Evolutionary conservation across 2,113 vertebrate species (phyloP).

Genomic region (Spea multiplicata): DNA sequence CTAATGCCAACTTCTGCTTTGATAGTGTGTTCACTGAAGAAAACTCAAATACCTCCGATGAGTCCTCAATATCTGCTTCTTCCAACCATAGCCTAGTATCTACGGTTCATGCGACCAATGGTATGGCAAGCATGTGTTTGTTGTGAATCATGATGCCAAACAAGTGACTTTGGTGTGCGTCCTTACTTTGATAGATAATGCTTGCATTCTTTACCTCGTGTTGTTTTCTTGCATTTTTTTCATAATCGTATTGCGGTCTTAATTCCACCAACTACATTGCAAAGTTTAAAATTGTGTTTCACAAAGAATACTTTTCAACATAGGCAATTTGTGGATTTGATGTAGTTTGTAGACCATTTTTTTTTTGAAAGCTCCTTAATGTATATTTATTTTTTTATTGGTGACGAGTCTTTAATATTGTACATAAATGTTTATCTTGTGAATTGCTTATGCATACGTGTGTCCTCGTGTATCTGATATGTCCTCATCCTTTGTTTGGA

Average conservation of each 20-base stretch:
- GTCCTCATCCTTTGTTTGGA: too few relatives aligned
- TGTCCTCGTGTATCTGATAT: too few relatives aligned
- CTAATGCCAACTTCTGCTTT: conserved; percentile 54
- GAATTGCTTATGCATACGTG: too few relatives aligned
- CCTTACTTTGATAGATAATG: background rate
- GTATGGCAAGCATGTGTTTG: conserved; percentile 64
- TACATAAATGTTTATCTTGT: too few relatives aligned
- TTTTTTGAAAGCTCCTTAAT: too few relatives aligned
- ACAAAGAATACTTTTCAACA: too few relatives aligned
- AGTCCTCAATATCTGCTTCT: conserved; percentile 59
- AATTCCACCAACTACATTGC: background rate
- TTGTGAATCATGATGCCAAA: conserved; percentile 54
- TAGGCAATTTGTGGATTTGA: too few relatives aligned
- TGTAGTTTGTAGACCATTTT: too few relatives aligned
- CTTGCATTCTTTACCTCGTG: background rate
- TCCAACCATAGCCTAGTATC: conserved; percentile 62
- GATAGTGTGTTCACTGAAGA: conserved; percentile 64
- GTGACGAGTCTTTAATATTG: too few relatives aligned
- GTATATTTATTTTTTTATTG: too few relatives aligned
- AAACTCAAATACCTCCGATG: conserved; percentile 54
- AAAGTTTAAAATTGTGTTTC: too few relatives aligned
- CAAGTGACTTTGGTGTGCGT: conserved; percentile 34
- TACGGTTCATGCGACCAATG: conserved; percentile 65
- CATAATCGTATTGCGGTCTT: background rate
- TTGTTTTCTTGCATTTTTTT: background rate